Evolutionary conservation across 1,140 invertebrate species (phyloP).

Genomic region (Drosophila varians): DNA sequence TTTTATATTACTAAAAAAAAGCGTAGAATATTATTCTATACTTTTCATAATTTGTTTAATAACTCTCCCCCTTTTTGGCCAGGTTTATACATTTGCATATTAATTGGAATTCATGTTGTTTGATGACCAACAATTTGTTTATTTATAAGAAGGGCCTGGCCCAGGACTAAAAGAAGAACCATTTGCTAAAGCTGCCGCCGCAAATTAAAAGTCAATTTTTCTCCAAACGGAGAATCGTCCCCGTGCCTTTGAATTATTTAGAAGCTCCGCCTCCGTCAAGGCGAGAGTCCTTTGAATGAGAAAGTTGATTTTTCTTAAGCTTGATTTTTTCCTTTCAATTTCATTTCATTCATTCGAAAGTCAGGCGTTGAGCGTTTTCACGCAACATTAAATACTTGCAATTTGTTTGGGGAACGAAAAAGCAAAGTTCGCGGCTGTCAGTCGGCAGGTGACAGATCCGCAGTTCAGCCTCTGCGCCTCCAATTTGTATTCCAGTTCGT

Average conservation of each 20-base stretch:
- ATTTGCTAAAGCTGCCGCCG: slow-evolving; percentile 19
- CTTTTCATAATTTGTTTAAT: neutral
- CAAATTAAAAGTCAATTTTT: slow-evolving; percentile 67
- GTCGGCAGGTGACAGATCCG: slow-evolving; percentile 58
- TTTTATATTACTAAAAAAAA: too few species aligned
- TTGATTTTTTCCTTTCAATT: slow-evolving; percentile 18
- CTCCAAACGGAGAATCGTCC: slow-evolving; percentile 21
- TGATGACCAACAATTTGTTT: slow-evolving; percentile 52
- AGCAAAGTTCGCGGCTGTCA: slow-evolving; percentile 20
- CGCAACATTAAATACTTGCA: slow-evolving; percentile 63
- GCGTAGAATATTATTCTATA: too few species aligned
- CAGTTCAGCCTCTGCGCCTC: slow-evolving; percentile 50
- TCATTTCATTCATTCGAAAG: slow-evolving; percentile 30
- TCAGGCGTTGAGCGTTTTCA: slow-evolving; percentile 55
- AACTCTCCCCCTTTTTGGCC: neutral
- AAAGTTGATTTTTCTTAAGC: slow-evolving; percentile 34
- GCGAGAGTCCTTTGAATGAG: slow-evolving; percentile 5
- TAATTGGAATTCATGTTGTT: slow-evolving; percentile 60
- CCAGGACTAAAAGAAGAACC: slow-evolving; percentile 2
- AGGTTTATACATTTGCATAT: slow-evolving; percentile 51
- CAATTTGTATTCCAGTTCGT: slow-evolving; percentile 13
- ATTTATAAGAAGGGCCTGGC: slow-evolving; percentile 24
- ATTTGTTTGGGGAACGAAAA: slow-evolving; percentile 35
- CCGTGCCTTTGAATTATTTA: slow-evolving; percentile 44
- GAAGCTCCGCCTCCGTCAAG: slow-evolving; percentile 36